A percentile compares a stretch with the other conserved stretches of the same genome.
Conservation (phyloP, 2,113 vertebrate species). For the Ictidomys tridecemlineatus region DNA sequence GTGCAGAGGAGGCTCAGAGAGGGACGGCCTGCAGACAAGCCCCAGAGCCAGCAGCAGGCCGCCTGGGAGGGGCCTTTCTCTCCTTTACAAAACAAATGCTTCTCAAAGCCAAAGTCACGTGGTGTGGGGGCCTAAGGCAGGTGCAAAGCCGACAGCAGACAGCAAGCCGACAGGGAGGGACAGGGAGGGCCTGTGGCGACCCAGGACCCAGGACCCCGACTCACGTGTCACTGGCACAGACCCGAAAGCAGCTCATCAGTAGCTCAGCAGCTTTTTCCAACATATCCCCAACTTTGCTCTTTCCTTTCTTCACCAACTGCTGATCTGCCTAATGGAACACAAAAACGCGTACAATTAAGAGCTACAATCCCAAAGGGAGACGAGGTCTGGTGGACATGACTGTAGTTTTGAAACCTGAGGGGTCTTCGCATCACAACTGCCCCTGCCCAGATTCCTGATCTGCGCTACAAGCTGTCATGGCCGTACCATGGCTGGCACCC, state of each 20-base stretch:
- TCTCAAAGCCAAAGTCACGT: too few species aligned
- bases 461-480: too few species aligned
- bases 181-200: too few species aligned
- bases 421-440: fast-evolving
- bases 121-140: background rate
- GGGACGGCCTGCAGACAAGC: too few species aligned
- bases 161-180: background rate
- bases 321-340: conserved; percentile 92
- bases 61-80: background rate
- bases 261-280: conserved; percentile 97
- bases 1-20: background rate
- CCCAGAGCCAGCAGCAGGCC: too few species aligned
- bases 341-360: background rate
- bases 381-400: too few species aligned
- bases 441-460: too few species aligned
- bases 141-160: background rate
- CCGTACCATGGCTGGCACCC: too few species aligned
- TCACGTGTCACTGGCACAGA: conserved; percentile 99
- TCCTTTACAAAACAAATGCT: background rate
- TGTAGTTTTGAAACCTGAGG: fast-evolving
- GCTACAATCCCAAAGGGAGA: background rate
- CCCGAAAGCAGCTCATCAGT: conserved; percentile 97
- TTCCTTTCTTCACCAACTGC: conserved; percentile 95
- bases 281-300: conserved; percentile 96
- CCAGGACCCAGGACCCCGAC: conserved; percentile 19